phyloP scores from a whole-genome alignment of 2,797 vertebrate species.

The Sylvia borin region DNA sequence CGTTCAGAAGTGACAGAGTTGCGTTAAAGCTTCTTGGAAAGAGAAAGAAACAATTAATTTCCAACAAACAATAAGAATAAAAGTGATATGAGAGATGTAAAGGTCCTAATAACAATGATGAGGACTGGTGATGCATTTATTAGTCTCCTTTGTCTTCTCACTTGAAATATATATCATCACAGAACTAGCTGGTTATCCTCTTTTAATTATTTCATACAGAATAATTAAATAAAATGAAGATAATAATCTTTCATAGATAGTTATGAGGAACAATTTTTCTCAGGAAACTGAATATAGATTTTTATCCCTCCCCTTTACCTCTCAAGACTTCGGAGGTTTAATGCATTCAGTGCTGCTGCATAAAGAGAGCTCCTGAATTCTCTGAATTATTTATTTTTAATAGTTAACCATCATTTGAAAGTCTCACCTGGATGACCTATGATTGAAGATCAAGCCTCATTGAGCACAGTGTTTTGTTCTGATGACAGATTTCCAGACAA shows the following conservation, averaged over 20 bases:
- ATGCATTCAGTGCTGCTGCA: background rate
- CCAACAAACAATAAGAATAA: constrained; percentile 60
- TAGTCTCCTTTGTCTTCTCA: constrained; percentile 61
- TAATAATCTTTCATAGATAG: constrained; percentile 75
- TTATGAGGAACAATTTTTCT: constrained; percentile 63
- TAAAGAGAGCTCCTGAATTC: background rate
- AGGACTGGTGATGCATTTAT: constrained; percentile 61
- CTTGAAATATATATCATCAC: constrained; percentile 62
- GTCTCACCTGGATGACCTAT: constrained; percentile 37
- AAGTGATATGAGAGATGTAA: constrained; percentile 58
- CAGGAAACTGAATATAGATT: background rate
- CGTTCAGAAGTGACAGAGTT: constrained; percentile 14
- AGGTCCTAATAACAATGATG: constrained; percentile 48
- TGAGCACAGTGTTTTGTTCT: constrained; percentile 35
- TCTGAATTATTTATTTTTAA: constrained; percentile 61
- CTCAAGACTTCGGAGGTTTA: background rate
- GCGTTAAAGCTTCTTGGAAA: constrained; percentile 43
- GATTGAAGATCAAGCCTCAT: constrained; percentile 49
- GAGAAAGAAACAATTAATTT: constrained; percentile 58
- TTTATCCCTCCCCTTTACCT: background rate
- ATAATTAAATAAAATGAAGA: constrained; percentile 77
- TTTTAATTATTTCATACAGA: constrained; percentile 74
- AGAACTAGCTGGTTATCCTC: constrained; percentile 63
- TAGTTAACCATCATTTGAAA: constrained; percentile 47
- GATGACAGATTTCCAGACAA: constrained; percentile 29